A percentile compares a stretch with the other conserved stretches of the same genome.
Evolutionary conservation across 2,797 vertebrate species (phyloP).

Genomic region (Rhinatrema bivittatum): DNA sequence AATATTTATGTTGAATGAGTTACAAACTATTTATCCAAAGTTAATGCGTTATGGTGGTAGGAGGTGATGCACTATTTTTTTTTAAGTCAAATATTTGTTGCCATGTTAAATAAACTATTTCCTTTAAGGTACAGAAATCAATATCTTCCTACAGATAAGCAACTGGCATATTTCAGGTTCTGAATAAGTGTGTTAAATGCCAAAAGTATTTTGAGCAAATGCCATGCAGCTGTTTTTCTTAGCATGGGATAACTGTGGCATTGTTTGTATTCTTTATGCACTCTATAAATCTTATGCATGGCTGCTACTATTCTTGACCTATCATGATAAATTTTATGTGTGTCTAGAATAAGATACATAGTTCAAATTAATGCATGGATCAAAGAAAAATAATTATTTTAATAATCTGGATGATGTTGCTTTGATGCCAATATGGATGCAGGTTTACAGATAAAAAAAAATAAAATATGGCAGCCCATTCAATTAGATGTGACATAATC

Average conservation of each 20-base stretch:
- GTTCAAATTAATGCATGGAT: constrained; percentile 4
- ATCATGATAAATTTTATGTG: constrained; percentile 15
- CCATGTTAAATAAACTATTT: no score
- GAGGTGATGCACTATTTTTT: no score
- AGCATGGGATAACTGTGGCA: constrained; percentile 25
- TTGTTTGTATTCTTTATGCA: constrained; percentile 16
- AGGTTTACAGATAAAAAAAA: constrained; percentile 39
- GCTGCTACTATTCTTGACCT: constrained; percentile 32
- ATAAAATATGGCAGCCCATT: constrained; percentile 34
- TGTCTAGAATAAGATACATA: constrained; percentile 2
- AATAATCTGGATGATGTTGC: constrained; percentile 38
- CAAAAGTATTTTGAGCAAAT: constrained; percentile 48
- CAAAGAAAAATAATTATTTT: constrained; percentile 28
- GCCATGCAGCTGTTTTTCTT: constrained; percentile 41
- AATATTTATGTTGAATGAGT: no score
- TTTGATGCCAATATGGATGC: constrained; percentile 23
- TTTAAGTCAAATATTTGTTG: no score
- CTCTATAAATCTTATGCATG: constrained; percentile 25
- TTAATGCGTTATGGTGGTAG: no score
- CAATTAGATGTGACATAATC: constrained; percentile 32
- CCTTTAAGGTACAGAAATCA: no score
- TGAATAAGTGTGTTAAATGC: constrained; percentile 33
- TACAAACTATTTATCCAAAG: no score
- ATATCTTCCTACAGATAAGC: no score
- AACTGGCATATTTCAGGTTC: no score